Evolutionary conservation across 2,888 invertebrate genomes (phyloP).

Genomic region (Cyclophora albipunctata): DNA sequence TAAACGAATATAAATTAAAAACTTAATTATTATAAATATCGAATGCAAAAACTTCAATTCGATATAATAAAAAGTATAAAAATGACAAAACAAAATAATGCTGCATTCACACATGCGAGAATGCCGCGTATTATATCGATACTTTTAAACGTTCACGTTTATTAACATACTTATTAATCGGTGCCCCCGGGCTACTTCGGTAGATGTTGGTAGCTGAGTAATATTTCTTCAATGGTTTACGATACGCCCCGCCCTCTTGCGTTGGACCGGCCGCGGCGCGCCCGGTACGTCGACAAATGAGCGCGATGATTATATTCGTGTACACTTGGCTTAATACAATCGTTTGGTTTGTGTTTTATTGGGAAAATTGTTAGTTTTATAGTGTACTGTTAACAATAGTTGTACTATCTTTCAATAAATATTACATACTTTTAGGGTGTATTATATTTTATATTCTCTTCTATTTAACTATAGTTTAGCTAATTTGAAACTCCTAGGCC

Average conservation of each 20-base stretch:
- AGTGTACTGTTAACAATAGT: too few relatives aligned
- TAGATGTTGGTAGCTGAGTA: constrained; percentile 63
- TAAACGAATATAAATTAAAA: too few relatives aligned
- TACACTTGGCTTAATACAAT: constrained; percentile 30
- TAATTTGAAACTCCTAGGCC: too few relatives aligned
- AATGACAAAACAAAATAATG: constrained; percentile 18
- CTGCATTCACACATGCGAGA: constrained; percentile 34
- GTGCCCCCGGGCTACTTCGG: constrained; percentile 61
- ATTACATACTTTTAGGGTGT: too few relatives aligned
- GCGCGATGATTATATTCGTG: constrained; percentile 57
- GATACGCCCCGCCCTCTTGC: constrained; percentile 53
- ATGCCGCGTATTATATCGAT: constrained; percentile 12
- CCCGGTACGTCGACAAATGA: constrained; percentile 55
- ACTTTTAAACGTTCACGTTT: constrained; percentile 11
- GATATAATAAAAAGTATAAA: too few relatives aligned
- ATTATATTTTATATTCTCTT: too few relatives aligned
- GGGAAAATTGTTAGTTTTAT: too few relatives aligned
- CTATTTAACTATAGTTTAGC: too few relatives aligned
- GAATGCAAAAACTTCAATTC: constrained; percentile 1
- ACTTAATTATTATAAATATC: constrained; percentile 2
- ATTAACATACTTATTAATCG: constrained; percentile 71
- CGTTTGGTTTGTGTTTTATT: constrained; percentile 21
- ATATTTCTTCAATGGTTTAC: constrained; percentile 65
- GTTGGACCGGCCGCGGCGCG: constrained; percentile 26
- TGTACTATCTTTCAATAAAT: too few relatives aligned